phyloP scores from a whole-genome alignment of 1,140 invertebrate genomes.

The Batillaria attramentaria region DNA sequence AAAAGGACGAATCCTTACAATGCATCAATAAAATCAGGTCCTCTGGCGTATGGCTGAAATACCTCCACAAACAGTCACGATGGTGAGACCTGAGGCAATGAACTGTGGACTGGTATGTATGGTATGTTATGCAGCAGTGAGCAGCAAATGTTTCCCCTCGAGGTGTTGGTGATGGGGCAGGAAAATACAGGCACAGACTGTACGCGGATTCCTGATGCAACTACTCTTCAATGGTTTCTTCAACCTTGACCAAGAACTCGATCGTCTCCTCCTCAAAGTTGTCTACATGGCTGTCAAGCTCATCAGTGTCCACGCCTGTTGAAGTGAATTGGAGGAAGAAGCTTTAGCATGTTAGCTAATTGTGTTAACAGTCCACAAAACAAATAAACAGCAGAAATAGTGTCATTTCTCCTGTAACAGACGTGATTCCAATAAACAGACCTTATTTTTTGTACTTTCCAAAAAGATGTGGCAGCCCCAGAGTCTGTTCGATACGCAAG shows the following conservation, averaged over 20 bases:
- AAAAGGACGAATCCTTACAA: no score
- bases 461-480: no score
- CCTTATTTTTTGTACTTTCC: no score
- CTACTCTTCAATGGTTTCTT: slow-evolving; percentile 82
- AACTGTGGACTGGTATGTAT: no score
- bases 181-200: background rate
- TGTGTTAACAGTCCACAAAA: background rate
- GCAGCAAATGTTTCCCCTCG: no score
- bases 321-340: slow-evolving; percentile 50
- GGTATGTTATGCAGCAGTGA: no score
- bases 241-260: slow-evolving; percentile 98
- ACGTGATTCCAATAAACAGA: no score
- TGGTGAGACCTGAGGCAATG: no score
- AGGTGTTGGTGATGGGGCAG: slow-evolving; percentile 1
- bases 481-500: no score
- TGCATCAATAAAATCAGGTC: no score
- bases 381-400: background rate
- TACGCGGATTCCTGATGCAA: slow-evolving; percentile 34
- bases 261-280: slow-evolving; percentile 96
- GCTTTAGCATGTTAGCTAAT: slow-evolving; percentile 20
- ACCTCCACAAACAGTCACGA: no score
- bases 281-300: slow-evolving; percentile 85
- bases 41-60: no score
- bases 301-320: slow-evolving; percentile 93
- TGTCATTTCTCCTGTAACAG: background rate